These are phyloP conservation scores for Dexiosoma caninum DNA, from an alignment of 2,888 invertebrate species.

Conservation along the genomic window DNA sequence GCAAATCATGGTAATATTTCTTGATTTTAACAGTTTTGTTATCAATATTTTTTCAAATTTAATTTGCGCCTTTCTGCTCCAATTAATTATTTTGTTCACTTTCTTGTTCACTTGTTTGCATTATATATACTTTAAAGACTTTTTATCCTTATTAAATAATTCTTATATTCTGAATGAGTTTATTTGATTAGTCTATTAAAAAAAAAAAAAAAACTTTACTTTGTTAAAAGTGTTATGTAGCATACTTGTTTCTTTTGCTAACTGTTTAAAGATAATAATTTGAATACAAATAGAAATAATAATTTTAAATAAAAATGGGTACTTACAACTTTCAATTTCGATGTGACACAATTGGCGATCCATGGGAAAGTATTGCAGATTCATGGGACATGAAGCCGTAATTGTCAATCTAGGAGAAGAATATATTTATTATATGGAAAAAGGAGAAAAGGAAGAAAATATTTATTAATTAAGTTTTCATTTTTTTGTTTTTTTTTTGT, in stretches of 20 bases:
- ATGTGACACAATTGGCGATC: slow-evolving; percentile 96
- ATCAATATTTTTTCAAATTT: too few species aligned
- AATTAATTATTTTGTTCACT: too few species aligned
- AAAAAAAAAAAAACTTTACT: not conserved
- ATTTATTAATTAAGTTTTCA: slow-evolving; percentile 14
- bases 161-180: slow-evolving; percentile 56
- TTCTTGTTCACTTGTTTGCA: too few species aligned
- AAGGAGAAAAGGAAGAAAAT: slow-evolving; percentile 17
- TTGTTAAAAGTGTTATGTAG: slow-evolving; percentile 23
- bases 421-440: slow-evolving; percentile 4
- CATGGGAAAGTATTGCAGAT: slow-evolving; percentile 97
- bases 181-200: slow-evolving; percentile 6
- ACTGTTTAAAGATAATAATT: slow-evolving; percentile 2
- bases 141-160: slow-evolving; percentile 17
- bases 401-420: slow-evolving; percentile 83
- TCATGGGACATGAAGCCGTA: slow-evolving; percentile 97
- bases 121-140: slow-evolving; percentile 50
- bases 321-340: slow-evolving; percentile 99
- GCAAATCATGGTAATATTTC: too few species aligned
- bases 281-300: not conserved
- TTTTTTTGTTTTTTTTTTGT: too few species aligned
- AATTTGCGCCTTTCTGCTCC: too few species aligned
- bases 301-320: slow-evolving; percentile 69
- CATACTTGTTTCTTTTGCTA: slow-evolving; percentile 10
- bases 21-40: too few species aligned